Evolutionary conservation across 2,888 invertebrate species (phyloP), one percentile per base, ranked within the genome.

Genomic region (Caprella mutica): DNA sequence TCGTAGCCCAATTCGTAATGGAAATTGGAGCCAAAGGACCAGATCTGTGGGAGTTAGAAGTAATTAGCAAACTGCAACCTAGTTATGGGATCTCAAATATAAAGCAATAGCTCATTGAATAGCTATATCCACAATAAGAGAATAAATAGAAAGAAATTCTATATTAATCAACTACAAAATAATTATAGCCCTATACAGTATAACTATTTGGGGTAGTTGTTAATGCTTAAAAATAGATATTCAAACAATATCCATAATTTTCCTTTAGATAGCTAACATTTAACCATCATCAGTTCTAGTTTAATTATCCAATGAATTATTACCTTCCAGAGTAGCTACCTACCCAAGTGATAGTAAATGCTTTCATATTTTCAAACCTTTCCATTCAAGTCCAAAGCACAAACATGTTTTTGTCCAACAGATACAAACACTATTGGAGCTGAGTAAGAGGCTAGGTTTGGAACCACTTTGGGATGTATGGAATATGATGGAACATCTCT

Each of bases 401-500:
- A 52, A 3, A 56, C 55, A 27, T 62, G 62, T 27, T 55, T 52
- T 24, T 53, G 55, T 12, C 62, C 62, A 35, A 53, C 23, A 1
- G 56, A 48, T 26, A 58, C 52, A 53, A 56, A 53, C 23, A 46
- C 43, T 19, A 62, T 6, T 26, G 62, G 58, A 26, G 53, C 58
- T 40, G 62, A 62, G 43, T 58, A 62, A 9, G 53, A 35, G 5
- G 56, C 56, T 74, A 93, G 88, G 84, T 94, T 69, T 77, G 79
- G 53, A 89, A 97, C 69, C 93, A 96, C 39, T 26, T 21, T 44
- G 1, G 62, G 62, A n/a, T n/a, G n/a, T n/a, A n/a, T n/a, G n/a
- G n/a, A n/a, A n/a, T n/a, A n/a, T n/a, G n/a, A n/a, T n/a, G n/a
- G n/a, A n/a, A n/a, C n/a, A n/a, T n/a, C n/a, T n/a, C n/a, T n/a